These are phyloP conservation scores for Drosophila mulleri DNA, from an alignment of 2,888 invertebrate genomes.

Conservation along the genomic window DNA sequence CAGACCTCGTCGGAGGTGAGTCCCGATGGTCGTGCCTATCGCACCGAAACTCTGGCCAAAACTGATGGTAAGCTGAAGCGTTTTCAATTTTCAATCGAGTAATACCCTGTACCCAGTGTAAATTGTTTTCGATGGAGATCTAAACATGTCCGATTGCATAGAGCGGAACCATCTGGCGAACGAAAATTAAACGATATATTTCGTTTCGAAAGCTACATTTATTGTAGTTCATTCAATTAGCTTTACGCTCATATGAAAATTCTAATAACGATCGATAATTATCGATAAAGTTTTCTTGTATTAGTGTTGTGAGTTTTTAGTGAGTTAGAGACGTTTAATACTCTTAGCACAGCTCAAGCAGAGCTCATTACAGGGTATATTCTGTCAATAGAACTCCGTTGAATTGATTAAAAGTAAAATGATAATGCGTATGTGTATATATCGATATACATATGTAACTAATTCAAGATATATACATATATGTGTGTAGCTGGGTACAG, in stretches of 20 bases:
- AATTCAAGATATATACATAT: conserved; percentile 2
- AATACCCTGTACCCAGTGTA: conserved; percentile 2
- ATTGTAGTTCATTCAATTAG: too few relatives aligned
- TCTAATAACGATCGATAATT: neutral
- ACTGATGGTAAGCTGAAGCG: conserved; percentile 86
- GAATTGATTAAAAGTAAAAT: too few relatives aligned
- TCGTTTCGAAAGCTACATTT: neutral
- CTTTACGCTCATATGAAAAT: too few relatives aligned
- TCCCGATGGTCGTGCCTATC: conserved; percentile 88
- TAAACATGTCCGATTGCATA: too few relatives aligned
- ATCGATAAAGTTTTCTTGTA: neutral
- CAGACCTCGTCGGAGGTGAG: conserved; percentile 88
- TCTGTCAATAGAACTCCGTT: neutral
- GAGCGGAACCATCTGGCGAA: too few relatives aligned
- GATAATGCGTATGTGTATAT: neutral
- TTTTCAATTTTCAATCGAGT: neutral
- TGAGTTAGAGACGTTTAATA: too few relatives aligned
- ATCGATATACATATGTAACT: conserved; percentile 5
- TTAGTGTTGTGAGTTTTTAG: too few relatives aligned
- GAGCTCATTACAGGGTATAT: neutral
- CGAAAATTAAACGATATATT: neutral
- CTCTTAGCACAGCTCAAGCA: neutral
- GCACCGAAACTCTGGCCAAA: conserved; percentile 87
- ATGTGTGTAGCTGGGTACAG: conserved; percentile 6
- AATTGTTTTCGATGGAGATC: too few relatives aligned